phyloP scores from a whole-genome alignment of 2,113 vertebrate genomes.

The Nannospalax galili region DNA sequence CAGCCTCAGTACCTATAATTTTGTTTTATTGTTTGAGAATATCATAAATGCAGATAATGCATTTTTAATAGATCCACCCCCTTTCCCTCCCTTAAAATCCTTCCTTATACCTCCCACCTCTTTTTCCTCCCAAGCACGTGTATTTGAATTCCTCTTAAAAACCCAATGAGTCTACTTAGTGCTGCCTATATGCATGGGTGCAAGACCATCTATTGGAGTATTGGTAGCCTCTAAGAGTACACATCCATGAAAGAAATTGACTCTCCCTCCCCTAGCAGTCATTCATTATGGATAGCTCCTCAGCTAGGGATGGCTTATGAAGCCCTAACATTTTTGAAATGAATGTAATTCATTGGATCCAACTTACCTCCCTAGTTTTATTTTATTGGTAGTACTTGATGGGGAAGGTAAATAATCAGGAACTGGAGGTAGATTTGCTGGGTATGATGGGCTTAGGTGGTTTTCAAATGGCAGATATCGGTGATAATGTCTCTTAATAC shows the following conservation, averaged over 20 bases:
- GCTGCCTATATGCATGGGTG: background rate
- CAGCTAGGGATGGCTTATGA: background rate
- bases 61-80: background rate
- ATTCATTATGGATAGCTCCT: background rate
- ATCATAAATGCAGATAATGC: background rate
- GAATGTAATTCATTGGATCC: background rate
- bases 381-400: background rate
- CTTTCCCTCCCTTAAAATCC: background rate
- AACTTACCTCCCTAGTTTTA: background rate
- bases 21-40: background rate
- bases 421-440: background rate
- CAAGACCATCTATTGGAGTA: background rate
- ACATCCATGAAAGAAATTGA: background rate
- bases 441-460: background rate
- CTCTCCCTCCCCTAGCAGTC: background rate
- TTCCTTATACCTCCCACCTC: background rate
- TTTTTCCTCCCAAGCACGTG: background rate
- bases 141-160: too few species aligned
- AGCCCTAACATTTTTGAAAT: background rate
- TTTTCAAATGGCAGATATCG: background rate
- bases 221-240: background rate
- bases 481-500: background rate
- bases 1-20: too few species aligned
- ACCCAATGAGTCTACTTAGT: background rate
- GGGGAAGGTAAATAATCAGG: background rate